phyloP scores from a whole-genome alignment of 2,113 vertebrate genomes.

The Aphyosemion australe region DNA sequence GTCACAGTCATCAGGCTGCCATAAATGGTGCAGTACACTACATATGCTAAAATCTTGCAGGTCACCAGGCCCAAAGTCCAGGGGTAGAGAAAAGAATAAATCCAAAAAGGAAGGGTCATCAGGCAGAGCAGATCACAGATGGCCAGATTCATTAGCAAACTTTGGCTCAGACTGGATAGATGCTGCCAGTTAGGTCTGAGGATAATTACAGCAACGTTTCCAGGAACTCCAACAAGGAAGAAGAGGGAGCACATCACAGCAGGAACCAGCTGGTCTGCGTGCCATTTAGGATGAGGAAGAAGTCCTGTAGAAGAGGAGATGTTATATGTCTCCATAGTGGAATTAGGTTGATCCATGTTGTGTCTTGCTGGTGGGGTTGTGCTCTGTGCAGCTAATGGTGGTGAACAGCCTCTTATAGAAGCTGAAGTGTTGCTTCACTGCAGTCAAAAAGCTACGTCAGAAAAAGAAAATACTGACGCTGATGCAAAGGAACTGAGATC shows the following conservation, averaged over 20 bases:
- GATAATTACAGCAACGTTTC: constrained; percentile 34
- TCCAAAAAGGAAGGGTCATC: constrained; percentile 30
- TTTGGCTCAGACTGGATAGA: constrained; percentile 30
- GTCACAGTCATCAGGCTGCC: constrained; percentile 2
- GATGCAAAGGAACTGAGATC: too few relatives aligned
- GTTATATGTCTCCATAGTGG: background rate
- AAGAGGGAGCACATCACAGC: background rate
- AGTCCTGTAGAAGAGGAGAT: background rate
- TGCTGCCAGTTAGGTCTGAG: constrained; percentile 24
- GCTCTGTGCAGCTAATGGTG: background rate
- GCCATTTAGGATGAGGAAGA: background rate
- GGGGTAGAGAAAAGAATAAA: constrained; percentile 17
- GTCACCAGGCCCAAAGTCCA: background rate
- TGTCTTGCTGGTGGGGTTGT: background rate
- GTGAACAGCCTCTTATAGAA: too few relatives aligned
- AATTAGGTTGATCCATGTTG: constrained; percentile 19
- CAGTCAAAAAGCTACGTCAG: constrained; percentile 1
- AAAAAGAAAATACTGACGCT: too few relatives aligned
- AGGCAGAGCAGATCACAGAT: constrained; percentile 34
- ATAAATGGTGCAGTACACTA: background rate
- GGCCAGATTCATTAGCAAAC: constrained; percentile 44
- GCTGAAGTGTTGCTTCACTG: background rate
- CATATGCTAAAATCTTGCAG: background rate
- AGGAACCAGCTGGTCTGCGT: background rate
- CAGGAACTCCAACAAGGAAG: constrained; percentile 39